Conservation (phyloP, 1,140 invertebrate species). For the Drosophila kanapiae region DNA sequence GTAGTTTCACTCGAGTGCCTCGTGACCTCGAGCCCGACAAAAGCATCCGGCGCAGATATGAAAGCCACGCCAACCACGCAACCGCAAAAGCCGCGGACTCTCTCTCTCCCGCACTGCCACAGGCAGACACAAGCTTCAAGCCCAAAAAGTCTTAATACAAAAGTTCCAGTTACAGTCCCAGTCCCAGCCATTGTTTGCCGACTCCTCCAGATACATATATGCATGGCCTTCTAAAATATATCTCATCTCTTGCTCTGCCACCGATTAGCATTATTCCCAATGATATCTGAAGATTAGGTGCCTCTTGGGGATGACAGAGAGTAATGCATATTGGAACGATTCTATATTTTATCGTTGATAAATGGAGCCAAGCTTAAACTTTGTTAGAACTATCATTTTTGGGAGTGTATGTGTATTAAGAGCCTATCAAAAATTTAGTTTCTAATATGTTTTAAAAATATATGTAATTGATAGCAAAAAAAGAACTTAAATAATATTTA, state of each 20-base stretch:
- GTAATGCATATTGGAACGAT: too few species aligned
- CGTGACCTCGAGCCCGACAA: conserved; percentile 48
- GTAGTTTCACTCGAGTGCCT: conserved; percentile 56
- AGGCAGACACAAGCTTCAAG: not conserved
- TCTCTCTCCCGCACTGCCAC: not conserved
- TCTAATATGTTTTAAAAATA: too few species aligned
- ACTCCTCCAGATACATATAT: conserved; percentile 47
- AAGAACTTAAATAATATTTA: too few species aligned
- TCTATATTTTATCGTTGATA: too few species aligned
- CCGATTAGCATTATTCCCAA: not conserved
- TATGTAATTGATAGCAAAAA: too few species aligned
- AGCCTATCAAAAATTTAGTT: too few species aligned
- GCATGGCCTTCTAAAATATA: not conserved
- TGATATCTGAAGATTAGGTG: not conserved
- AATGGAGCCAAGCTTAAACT: too few species aligned
- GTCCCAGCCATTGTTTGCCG: conserved; percentile 41
- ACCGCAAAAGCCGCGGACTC: conserved; percentile 11
- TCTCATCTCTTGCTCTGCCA: not conserved
- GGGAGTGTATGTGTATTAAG: too few species aligned
- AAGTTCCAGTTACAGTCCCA: not conserved
- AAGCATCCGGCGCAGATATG: conserved; percentile 52
- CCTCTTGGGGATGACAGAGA: too few species aligned
- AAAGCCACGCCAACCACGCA: conserved; percentile 42
- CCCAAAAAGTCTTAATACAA: not conserved
- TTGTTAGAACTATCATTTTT: too few species aligned